A percentile compares a stretch with the other conserved stretches of the same genome.
These are phyloP conservation scores for Coptotermes formosanus DNA, from an alignment of 1,140 invertebrate genomes.

Conservation along the genomic window DNA sequence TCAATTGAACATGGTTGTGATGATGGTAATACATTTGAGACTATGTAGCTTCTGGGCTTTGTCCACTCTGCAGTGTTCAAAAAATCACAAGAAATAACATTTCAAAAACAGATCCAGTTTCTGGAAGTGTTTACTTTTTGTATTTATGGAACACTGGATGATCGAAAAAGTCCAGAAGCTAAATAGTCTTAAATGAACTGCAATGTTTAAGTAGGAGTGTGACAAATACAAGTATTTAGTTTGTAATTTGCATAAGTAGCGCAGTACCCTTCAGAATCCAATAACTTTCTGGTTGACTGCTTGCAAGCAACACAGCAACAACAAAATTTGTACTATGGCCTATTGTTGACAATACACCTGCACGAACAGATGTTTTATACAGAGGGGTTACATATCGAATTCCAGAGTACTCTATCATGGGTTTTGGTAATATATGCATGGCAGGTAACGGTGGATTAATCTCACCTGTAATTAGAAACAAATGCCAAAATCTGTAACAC, in stretches of 20 bases:
- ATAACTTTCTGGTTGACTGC: conserved; percentile 59
- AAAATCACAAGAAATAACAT: no score
- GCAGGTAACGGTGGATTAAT: conserved; percentile 75
- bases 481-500: neutral
- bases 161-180: no score
- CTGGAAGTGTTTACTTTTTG: no score
- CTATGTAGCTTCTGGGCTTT: no score
- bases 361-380: conserved; percentile 82
- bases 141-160: no score
- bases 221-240: conserved; percentile 46
- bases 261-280: conserved; percentile 88
- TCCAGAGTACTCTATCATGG: conserved; percentile 58
- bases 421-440: conserved; percentile 68
- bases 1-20: no score
- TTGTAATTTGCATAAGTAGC: conserved; percentile 72
- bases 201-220: no score
- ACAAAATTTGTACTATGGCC: conserved; percentile 90
- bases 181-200: no score
- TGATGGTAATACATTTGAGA: no score
- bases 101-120: no score
- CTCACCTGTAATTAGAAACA: conserved; percentile 54
- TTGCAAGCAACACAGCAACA: conserved; percentile 70
- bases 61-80: no score
- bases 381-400: conserved; percentile 71
- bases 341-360: conserved; percentile 80